Conservation (phyloP, 2,888 invertebrate genomes). For the Siphlonurus alternatus region DNA sequence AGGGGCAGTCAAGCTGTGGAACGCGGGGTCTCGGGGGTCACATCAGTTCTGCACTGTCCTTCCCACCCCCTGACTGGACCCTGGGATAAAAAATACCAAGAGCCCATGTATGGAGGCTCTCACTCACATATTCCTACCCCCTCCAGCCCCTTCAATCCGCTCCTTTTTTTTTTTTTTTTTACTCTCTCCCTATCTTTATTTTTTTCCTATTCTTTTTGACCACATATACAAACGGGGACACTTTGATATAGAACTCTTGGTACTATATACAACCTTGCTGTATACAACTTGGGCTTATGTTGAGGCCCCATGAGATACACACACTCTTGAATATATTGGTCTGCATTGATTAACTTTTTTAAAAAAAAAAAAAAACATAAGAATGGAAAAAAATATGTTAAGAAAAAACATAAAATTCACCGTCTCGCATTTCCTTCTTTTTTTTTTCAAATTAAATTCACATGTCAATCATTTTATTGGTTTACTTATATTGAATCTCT, state of each 20-base stretch:
- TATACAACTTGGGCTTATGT: no score
- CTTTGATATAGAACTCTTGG: not conserved
- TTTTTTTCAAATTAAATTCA: no score
- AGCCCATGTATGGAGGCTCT: not conserved
- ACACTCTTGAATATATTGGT: not conserved
- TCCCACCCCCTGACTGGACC: no score
- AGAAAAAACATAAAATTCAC: no score
- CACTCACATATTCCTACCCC: not conserved
- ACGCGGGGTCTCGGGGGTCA: not conserved
- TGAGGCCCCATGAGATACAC: not conserved
- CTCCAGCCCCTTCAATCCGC: not conserved
- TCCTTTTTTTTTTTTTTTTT: not conserved
- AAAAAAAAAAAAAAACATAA: not conserved
- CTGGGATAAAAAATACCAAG: not conserved
- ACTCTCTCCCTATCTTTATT: not conserved
- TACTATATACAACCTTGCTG: no score
- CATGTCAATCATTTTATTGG: no score
- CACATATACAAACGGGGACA: not conserved
- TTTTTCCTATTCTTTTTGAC: not conserved
- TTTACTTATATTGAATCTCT: no score
- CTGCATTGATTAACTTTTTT: not conserved
- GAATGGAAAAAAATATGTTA: not conserved
- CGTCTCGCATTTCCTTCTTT: no score
- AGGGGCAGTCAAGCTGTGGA: not conserved
- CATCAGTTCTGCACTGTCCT: conserved; percentile 2